These are phyloP conservation scores for Portevinia maculata DNA, from an alignment of 2,888 invertebrate species.

Conservation along the genomic window DNA sequence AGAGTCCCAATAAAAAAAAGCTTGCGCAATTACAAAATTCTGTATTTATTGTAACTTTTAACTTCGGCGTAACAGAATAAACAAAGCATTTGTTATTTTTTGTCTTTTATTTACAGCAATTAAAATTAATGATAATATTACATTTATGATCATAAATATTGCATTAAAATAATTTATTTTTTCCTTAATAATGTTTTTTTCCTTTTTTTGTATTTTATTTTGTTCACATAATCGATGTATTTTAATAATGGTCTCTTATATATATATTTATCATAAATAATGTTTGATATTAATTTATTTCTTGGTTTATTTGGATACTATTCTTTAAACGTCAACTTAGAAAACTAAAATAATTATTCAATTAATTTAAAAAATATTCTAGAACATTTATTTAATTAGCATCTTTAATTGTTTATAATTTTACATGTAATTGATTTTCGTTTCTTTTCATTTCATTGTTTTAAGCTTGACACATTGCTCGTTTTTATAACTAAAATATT, in stretches of 20 bases:
- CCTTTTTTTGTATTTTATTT: conserved; percentile 7
- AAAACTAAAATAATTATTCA: conserved; percentile 47
- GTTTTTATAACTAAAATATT: background rate
- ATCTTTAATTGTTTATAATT: conserved; percentile 23
- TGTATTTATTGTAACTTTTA: too few species aligned
- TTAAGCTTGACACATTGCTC: background rate
- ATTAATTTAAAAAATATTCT: conserved; percentile 4
- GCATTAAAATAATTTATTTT: conserved; percentile 45
- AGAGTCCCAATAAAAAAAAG: too few species aligned
- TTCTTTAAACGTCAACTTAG: conserved; percentile 38
- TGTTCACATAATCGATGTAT: conserved; percentile 67
- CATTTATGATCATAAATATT: conserved; percentile 49
- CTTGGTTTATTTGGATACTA: conserved; percentile 61
- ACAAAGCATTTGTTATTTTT: conserved; percentile 18
- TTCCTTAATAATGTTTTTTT: conserved; percentile 11
- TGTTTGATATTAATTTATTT: conserved; percentile 72
- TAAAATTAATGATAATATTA: conserved; percentile 46
- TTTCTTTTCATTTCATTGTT: conserved; percentile 53
- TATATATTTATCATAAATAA: conserved; percentile 37
- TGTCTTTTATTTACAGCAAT: conserved; percentile 66
- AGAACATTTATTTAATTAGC: conserved; percentile 10
- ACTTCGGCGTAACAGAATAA: background rate
- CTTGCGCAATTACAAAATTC: too few species aligned
- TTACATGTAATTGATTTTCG: conserved; percentile 64
- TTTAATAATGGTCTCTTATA: conserved; percentile 31